Base-by-base conservation (phyloP, 2,888 invertebrate genomes). In the Cataglyphis livida region DNA sequence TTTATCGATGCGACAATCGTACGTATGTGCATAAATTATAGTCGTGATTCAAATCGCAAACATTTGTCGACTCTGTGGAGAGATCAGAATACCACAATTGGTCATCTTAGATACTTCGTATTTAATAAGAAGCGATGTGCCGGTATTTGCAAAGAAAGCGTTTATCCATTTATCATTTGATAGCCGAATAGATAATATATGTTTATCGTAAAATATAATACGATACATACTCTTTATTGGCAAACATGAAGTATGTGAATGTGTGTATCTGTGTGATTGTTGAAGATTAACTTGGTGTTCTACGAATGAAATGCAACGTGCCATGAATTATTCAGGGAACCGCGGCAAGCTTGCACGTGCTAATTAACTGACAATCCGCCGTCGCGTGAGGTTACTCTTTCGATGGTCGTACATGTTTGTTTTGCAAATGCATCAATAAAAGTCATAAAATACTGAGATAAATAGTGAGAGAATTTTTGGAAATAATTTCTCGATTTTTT, bases 361-460 rank as follows among this genome's bases (percentile, higher is more conserved):
- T 89, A 89, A 89, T 89, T 89, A 89, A 86, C 83, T 84, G 85
- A 85, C 86, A 84, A 81, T 85, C 86, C 84, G 86, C 84, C 87
- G 89, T 89, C 87, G 85, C 84, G 87, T 88, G 85, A 85, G 89
- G 81, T 81, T 87, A 86, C 87, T 87, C 89, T 82, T 85, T 87
- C 83, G 75, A 65, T 85, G 75, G 62, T n/a, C 64, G 54, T 44
- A 25, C 54, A 70, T 70, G 81, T 66, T 82, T 82, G 44, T 76
- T 74, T 82, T 59, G 62, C 44, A 78, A 78, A 66, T 59, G 18
- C 59, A 25, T 38, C 76, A 51, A 51, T 48, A 78, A 66, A 54
- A 66, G 41, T 78, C 59, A 15, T 9, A 61, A 32, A 68, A 82
- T 62, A n/a, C 38, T 25, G 6, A 28, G 28, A 28, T 21, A 32